phyloP scores from a whole-genome alignment of 2,888 invertebrate species.

The Odontocolon sp. region DNA sequence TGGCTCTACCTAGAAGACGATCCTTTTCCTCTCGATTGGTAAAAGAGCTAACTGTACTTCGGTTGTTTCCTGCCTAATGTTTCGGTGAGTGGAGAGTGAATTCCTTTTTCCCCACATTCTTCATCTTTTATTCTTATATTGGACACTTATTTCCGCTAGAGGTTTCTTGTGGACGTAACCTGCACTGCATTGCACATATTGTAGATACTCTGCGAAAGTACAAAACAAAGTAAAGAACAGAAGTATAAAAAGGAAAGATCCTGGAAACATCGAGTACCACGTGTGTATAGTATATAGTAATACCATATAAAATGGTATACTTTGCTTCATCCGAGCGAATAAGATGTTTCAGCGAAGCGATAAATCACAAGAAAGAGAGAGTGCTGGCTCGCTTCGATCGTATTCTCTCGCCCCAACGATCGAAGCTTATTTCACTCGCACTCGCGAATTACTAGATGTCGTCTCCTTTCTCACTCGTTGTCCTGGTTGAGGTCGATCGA shows the following conservation, averaged over 20 bases:
- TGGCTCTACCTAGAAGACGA: too few relatives aligned
- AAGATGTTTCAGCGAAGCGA: slow-evolving; percentile 50
- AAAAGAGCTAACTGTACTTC: too few relatives aligned
- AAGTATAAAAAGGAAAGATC: background rate
- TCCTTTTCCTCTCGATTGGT: too few relatives aligned
- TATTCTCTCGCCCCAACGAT: slow-evolving; percentile 50
- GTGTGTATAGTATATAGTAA: background rate
- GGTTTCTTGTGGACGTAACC: background rate
- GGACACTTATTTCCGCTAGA: background rate
- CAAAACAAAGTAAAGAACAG: background rate
- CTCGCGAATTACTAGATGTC: slow-evolving; percentile 14
- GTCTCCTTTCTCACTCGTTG: slow-evolving; percentile 26
- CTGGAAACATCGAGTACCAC: slow-evolving; percentile 4
- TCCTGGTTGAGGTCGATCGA: slow-evolving; percentile 52
- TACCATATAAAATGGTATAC: slow-evolving; percentile 11
- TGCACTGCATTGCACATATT: background rate
- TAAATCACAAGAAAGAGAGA: slow-evolving; percentile 48
- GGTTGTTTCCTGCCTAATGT: too few relatives aligned
- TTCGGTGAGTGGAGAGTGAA: too few relatives aligned
- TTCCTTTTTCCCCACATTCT: too few relatives aligned
- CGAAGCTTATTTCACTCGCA: slow-evolving; percentile 17
- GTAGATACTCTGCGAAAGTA: background rate
- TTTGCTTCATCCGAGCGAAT: slow-evolving; percentile 45
- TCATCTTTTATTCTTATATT: too few relatives aligned
- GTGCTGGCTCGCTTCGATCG: slow-evolving; percentile 43